Conservation (phyloP, 2,888 invertebrate genomes). For the Petrolisthes manimaculis region DNA sequence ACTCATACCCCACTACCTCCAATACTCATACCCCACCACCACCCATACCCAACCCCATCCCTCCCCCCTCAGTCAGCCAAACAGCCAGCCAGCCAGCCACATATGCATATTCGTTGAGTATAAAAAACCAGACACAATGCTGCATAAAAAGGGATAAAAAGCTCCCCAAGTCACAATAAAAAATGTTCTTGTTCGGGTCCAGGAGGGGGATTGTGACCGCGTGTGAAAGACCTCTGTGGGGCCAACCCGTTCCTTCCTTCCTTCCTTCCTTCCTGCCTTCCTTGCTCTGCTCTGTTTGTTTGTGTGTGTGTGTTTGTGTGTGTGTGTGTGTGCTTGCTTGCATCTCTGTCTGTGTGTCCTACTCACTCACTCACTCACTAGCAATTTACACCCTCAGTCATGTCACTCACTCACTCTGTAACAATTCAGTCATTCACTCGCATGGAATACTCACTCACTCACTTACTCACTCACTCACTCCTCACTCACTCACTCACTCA, state of each 20-base stretch:
- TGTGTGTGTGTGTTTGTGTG: too few relatives aligned
- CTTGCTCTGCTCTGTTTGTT: slow-evolving; percentile 15
- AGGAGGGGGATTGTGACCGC: slow-evolving; percentile 22
- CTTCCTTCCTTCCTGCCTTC: slow-evolving; percentile 14
- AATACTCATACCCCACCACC: not conserved
- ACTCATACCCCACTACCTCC: not conserved
- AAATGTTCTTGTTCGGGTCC: slow-evolving; percentile 4
- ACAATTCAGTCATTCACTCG: too few relatives aligned
- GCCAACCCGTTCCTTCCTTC: slow-evolving; percentile 1
- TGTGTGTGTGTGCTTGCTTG: too few relatives aligned
- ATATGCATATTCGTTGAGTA: slow-evolving; percentile 39
- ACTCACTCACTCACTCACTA: too few relatives aligned
- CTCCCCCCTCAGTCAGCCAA: not conserved
- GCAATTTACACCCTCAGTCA: too few relatives aligned
- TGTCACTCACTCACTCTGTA: too few relatives aligned
- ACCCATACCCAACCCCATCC: not conserved
- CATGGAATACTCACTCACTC: too few relatives aligned
- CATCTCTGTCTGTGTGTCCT: too few relatives aligned
- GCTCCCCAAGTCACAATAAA: slow-evolving; percentile 3
- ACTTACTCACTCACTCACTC: slow-evolving; percentile 14
- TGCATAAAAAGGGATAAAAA: slow-evolving; percentile 38
- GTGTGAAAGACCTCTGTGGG: slow-evolving; percentile 24
- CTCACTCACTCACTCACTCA: not conserved
- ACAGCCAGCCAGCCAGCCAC: not conserved
- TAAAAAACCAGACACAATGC: slow-evolving; percentile 37